Conservation (phyloP, 2,888 invertebrate species). For the Vanessa cardui region DNA sequence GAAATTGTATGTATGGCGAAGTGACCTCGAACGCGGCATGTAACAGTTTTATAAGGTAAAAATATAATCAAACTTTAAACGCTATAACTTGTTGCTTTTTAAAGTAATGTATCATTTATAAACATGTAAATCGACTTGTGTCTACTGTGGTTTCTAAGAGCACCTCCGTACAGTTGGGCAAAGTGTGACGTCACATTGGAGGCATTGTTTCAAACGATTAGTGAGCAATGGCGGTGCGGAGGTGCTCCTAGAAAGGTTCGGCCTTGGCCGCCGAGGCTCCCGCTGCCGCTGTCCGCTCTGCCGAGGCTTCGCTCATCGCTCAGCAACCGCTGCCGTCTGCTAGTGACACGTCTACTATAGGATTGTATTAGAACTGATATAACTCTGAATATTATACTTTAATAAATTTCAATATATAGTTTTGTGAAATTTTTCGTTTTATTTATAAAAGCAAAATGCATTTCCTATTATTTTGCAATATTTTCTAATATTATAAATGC, state of each 20-base stretch:
- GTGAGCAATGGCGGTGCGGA: neutral
- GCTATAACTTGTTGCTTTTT: slow-evolving; percentile 3
- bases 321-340: slow-evolving; percentile 25
- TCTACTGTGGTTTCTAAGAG: neutral
- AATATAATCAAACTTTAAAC: slow-evolving; percentile 4
- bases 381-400: slow-evolving; percentile 46
- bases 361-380: slow-evolving; percentile 55
- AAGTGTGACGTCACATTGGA: neutral
- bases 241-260: neutral
- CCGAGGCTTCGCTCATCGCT: slow-evolving; percentile 10
- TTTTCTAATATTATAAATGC: too few species aligned
- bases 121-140: neutral
- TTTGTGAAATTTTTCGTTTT: slow-evolving; percentile 55
- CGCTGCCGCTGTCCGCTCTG: neutral
- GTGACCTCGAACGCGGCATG: slow-evolving; percentile 3
- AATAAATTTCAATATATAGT: slow-evolving; percentile 62
- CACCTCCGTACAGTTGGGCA: neutral
- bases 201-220: too few species aligned
- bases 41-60: neutral
- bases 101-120: neutral
- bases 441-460: slow-evolving; percentile 36
- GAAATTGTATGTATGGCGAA: slow-evolving; percentile 19
- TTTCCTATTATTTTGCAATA: too few species aligned
- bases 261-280: neutral
- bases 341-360: slow-evolving; percentile 47